A percentile compares a stretch with the other conserved stretches of the same genome.
These are phyloP conservation scores for Zosterops lateralis DNA, from an alignment of 2,113 vertebrate species.

Conservation along the genomic window DNA sequence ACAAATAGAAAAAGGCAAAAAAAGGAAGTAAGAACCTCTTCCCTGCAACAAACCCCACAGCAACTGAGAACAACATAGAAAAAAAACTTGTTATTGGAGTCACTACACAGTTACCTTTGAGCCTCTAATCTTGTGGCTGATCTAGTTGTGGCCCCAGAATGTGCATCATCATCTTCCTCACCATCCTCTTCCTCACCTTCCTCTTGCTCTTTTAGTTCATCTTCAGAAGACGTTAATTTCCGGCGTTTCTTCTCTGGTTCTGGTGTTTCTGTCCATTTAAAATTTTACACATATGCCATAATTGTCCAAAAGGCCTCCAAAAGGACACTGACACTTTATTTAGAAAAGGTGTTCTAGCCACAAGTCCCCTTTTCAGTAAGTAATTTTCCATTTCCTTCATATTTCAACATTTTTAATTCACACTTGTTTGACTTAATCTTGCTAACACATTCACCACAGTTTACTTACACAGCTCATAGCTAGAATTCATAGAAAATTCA, in stretches of 20 bases:
- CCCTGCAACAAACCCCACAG: neutral
- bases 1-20: neutral
- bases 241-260: conserved; percentile 80
- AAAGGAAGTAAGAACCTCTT: neutral
- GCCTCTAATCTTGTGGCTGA: conserved; percentile 86
- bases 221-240: conserved; percentile 66
- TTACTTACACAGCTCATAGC: conserved; percentile 72
- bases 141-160: conserved; percentile 83
- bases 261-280: conserved; percentile 57
- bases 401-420: conserved; percentile 61
- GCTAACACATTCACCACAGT: conserved; percentile 70
- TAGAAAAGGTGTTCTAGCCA: conserved; percentile 36
- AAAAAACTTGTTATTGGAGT: neutral
- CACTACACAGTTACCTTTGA: conserved; percentile 78
- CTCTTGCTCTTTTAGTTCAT: conserved; percentile 74
- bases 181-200: conserved; percentile 76
- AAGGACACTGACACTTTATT: conserved; percentile 21
- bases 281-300: conserved; percentile 55
- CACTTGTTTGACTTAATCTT: conserved; percentile 75
- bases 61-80: accelerated
- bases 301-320: conserved; percentile 48
- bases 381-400: conserved; percentile 72
- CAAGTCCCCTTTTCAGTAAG: conserved; percentile 46
- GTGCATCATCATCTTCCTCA: conserved; percentile 68
- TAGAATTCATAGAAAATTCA: conserved; percentile 66